Evolutionary conservation across 2,797 vertebrate genomes (phyloP).

Genomic region (Poecilia wingei): DNA sequence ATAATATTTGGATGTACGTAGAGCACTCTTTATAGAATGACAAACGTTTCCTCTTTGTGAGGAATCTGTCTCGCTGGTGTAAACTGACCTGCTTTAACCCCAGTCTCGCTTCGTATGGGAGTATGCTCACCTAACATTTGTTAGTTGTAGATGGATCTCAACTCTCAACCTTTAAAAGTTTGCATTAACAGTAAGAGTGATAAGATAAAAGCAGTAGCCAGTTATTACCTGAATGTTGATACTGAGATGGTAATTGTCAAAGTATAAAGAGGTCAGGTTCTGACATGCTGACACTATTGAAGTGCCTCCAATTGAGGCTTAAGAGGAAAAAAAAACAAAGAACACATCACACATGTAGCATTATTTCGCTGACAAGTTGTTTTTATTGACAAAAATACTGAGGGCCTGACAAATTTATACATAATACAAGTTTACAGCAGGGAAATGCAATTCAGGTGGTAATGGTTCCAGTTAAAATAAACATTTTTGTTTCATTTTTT

Average conservation of each 20-base stretch:
- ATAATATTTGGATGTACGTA: slow-evolving; percentile 17
- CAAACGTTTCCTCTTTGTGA: slow-evolving; percentile 46
- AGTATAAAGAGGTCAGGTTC: not conserved
- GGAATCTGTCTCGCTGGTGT: slow-evolving; percentile 63
- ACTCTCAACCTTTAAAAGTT: not conserved
- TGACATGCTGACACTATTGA: not conserved
- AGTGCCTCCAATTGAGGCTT: not conserved
- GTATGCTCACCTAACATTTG: slow-evolving; percentile 13
- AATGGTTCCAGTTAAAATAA: slow-evolving; percentile 21
- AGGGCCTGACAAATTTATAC: slow-evolving; percentile 31
- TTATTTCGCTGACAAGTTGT: slow-evolving; percentile 53
- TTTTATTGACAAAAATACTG: slow-evolving; percentile 44
- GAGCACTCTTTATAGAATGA: slow-evolving; percentile 6
- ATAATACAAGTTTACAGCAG: slow-evolving; percentile 19
- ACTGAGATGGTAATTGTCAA: not conserved
- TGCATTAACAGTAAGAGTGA: not conserved
- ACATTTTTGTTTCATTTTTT: slow-evolving; percentile 17
- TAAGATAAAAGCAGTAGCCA: not conserved
- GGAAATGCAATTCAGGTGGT: slow-evolving; percentile 19
- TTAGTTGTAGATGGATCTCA: not conserved
- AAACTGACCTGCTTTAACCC: slow-evolving; percentile 59
- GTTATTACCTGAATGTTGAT: not conserved
- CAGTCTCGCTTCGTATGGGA: slow-evolving; percentile 32
- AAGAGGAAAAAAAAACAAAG: not conserved
- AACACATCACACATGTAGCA: slow-evolving; percentile 15